Evolutionary conservation across 2,888 invertebrate genomes (phyloP).

Genomic region (Panopea generosa): DNA sequence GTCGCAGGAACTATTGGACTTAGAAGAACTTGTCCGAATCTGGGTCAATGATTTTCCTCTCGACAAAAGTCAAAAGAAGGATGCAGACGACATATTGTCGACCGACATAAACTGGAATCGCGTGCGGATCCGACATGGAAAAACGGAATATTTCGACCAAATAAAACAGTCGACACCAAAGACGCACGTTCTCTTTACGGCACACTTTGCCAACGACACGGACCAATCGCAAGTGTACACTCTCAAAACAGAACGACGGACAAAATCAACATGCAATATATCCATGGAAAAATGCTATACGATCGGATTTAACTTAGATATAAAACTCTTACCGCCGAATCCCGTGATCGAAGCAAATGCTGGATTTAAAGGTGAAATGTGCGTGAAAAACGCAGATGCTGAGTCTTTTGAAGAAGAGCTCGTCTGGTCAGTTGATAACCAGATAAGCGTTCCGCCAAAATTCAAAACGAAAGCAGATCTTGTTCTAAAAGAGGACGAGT

Average conservation of each 20-base stretch:
- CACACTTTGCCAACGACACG: slow-evolving; percentile 84
- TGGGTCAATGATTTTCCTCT: slow-evolving; percentile 73
- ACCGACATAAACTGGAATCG: slow-evolving; percentile 84
- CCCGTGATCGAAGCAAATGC: slow-evolving; percentile 85
- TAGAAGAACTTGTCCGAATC: slow-evolving; percentile 74
- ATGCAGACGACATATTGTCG: slow-evolving; percentile 77
- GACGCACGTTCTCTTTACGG: slow-evolving; percentile 80
- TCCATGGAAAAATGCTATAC: slow-evolving; percentile 78
- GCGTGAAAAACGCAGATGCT: slow-evolving; percentile 80
- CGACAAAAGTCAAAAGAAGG: slow-evolving; percentile 71
- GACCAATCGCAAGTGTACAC: slow-evolving; percentile 83
- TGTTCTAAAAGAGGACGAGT: slow-evolving; percentile 83
- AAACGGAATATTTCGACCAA: slow-evolving; percentile 79
- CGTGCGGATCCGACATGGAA: slow-evolving; percentile 80
- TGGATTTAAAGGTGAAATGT: slow-evolving; percentile 83
- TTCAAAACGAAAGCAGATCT: slow-evolving; percentile 83
- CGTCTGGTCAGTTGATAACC: slow-evolving; percentile 85
- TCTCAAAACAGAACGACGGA: slow-evolving; percentile 83
- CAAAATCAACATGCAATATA: slow-evolving; percentile 83
- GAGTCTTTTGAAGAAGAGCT: slow-evolving; percentile 84
- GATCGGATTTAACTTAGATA: slow-evolving; percentile 75
- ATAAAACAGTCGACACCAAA: slow-evolving; percentile 69
- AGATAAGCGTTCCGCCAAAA: slow-evolving; percentile 82
- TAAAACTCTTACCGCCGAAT: slow-evolving; percentile 84
- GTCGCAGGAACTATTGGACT: slow-evolving; percentile 73